Base-by-base conservation (phyloP, 2,888 invertebrate genomes). In the Chymomyza caudatula region DNA sequence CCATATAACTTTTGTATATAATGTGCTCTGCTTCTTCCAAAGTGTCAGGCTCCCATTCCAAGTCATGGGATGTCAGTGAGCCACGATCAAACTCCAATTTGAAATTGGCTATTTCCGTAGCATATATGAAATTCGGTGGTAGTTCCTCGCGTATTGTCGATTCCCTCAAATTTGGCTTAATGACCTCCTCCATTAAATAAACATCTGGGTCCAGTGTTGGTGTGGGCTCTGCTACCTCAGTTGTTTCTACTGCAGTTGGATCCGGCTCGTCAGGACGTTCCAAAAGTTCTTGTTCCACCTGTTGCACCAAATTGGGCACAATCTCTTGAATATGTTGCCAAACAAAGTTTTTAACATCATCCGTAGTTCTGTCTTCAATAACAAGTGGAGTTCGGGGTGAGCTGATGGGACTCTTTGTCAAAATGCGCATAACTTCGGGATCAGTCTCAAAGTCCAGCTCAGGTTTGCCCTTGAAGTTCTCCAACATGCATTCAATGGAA, bases 311-410 rank as follows among this genome's bases (percentile, higher is more conserved):
- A 69, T 90, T 90, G 0, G 91, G 91, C 8, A 88, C 87, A 62
- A 91, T 90, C 17, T 91, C 91, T 58, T 91, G 91, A 57, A 91
- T 91, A 44, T 91, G 90, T 51, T 90, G 89, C 86, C 90, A 89
- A 2, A 91, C 89, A 72, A 91, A 91, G 63, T 82, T 88, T 66
- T 87, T 89, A 0, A 91, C 87, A 83, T 90, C 90, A 2, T 81
- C 76, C 1, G 71, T 58, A 52, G 81, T 77, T 47, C 63, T 71
- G 0, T 78, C 73, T 0, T 74, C 78, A 17, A 65, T 54, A 1
- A 57, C 25, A 3, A 52, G 58, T 0, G 78, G 69, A 0, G 74
- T 60, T 60, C 80, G 84, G 0, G 73, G 55, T 0, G 78, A 67
- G n/a, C 73, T 76, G 22, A 91, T 90, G 0, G 91, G 91, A 71